Conservation (phyloP, 2,888 invertebrate species). For the Plagiodera versicolora region DNA sequence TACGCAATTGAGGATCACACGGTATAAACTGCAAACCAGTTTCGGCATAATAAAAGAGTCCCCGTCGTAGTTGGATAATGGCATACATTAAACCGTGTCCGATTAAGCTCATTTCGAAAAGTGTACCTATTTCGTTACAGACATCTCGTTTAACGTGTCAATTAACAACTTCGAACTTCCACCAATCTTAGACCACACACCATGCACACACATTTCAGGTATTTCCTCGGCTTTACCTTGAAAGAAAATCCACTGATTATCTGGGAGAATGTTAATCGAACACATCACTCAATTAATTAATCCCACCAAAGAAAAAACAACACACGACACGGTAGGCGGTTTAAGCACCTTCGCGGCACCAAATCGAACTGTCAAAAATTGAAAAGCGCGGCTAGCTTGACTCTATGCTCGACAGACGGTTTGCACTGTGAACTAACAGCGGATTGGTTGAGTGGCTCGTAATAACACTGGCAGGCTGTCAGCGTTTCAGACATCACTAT, state of each 20-base stretch:
- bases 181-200: conserved; percentile 42
- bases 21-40: conserved; percentile 41
- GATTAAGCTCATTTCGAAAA: conserved; percentile 45
- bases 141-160: conserved; percentile 49
- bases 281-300: conserved; percentile 35
- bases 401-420: conserved; percentile 51
- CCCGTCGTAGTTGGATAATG: conserved; percentile 41
- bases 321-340: background rate
- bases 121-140: conserved; percentile 37
- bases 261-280: conserved; percentile 32
- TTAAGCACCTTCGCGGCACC: conserved; percentile 18
- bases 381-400: conserved; percentile 47
- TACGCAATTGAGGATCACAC: conserved; percentile 26
- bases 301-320: conserved; percentile 21
- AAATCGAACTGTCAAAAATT: conserved; percentile 40
- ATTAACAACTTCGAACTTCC: conserved; percentile 49
- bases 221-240: conserved; percentile 29
- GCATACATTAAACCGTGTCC: conserved; percentile 47
- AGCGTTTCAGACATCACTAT: conserved; percentile 58
- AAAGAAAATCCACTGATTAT: conserved; percentile 28
- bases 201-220: conserved; percentile 26
- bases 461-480: conserved; percentile 57
- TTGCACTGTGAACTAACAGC: conserved; percentile 53
- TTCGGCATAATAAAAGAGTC: conserved; percentile 44
- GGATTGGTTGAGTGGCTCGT: conserved; percentile 54